Conservation (phyloP, 2,888 invertebrate species). For the Cataglyphis cursor region DNA sequence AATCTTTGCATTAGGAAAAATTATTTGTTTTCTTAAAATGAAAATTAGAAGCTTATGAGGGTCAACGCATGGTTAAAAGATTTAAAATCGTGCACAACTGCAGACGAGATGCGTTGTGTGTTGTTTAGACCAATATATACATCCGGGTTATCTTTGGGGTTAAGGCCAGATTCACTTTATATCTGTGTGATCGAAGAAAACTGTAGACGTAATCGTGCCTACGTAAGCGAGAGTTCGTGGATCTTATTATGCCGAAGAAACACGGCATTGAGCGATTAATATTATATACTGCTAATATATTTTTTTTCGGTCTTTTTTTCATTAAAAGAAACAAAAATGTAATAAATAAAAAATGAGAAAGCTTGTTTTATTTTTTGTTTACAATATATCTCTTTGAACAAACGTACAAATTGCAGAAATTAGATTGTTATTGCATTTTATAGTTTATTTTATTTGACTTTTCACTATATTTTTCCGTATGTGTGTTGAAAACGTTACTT, state of each 20-base stretch:
- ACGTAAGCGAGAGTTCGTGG: background rate
- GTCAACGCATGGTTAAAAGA: background rate
- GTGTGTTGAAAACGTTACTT: background rate
- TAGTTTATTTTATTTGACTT: background rate
- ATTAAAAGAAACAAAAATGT: background rate
- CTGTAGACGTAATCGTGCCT: constrained; percentile 9
- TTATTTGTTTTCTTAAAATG: background rate
- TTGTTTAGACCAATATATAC: constrained; percentile 23
- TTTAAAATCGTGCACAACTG: background rate
- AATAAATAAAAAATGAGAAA: background rate
- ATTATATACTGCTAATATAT: background rate
- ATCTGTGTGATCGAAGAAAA: constrained; percentile 32
- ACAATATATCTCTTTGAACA: background rate
- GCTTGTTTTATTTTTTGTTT: background rate
- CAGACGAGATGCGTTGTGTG: background rate
- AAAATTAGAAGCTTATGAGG: constrained; percentile 7
- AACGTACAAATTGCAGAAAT: background rate
- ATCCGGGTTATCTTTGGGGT: constrained; percentile 45
- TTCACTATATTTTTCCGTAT: background rate
- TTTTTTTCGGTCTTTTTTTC: background rate
- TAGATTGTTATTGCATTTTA: background rate
- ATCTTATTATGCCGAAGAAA: background rate
- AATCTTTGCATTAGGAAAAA: background rate
- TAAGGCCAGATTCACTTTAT: constrained; percentile 36
- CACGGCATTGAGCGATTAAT: constrained; percentile 18